These are phyloP conservation scores for Caenorhabditis latens DNA, from an alignment of 1,140 invertebrate genomes.

Conservation along the genomic window DNA sequence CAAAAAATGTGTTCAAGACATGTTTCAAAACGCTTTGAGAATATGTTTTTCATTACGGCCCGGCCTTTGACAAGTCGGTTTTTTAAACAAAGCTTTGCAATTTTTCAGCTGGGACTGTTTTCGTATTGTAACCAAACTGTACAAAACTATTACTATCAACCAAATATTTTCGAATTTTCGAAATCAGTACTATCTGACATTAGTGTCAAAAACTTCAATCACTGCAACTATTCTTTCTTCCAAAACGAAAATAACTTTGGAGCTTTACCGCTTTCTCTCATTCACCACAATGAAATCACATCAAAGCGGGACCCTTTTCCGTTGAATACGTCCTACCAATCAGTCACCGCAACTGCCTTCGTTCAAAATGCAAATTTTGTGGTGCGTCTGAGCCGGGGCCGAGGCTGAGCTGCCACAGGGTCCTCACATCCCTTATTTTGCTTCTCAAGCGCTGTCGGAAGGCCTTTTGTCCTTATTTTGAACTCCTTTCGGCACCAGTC, in stretches of 20 bases:
- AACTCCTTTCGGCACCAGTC: constrained; percentile 38
- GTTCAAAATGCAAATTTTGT: constrained; percentile 49
- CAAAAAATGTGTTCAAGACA: too few relatives aligned
- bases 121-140: too few relatives aligned
- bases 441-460: background rate
- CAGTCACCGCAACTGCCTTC: constrained; percentile 38
- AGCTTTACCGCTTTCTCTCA: constrained; percentile 7
- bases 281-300: constrained; percentile 33
- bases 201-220: too few relatives aligned
- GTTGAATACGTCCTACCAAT: constrained; percentile 39
- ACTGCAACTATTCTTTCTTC: too few relatives aligned
- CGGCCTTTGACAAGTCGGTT: too few relatives aligned
- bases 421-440: constrained; percentile 6
- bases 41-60: too few relatives aligned
- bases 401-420: background rate
- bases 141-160: too few relatives aligned
- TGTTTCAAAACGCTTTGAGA: too few relatives aligned
- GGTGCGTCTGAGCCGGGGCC: constrained; percentile 8
- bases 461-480: constrained; percentile 28
- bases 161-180: too few relatives aligned
- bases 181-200: too few relatives aligned
- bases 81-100: too few relatives aligned
- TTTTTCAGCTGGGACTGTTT: too few relatives aligned
- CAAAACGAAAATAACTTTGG: background rate
- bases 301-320: constrained; percentile 19